These are phyloP conservation scores for Euspilapteryx auroguttella DNA, from an alignment of 2,888 invertebrate genomes.

Conservation along the genomic window DNA sequence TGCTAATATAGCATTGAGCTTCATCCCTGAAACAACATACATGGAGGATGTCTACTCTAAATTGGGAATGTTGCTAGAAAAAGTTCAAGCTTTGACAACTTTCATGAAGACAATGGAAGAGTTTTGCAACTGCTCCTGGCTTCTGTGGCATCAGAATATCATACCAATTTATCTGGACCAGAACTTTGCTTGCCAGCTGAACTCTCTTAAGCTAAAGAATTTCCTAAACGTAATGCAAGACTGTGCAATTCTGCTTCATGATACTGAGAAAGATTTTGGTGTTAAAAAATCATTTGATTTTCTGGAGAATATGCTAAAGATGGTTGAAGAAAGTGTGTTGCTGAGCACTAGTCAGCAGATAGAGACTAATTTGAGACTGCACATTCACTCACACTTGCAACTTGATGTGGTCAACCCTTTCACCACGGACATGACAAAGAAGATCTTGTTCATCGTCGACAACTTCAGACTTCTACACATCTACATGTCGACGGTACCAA, in stretches of 20 bases:
- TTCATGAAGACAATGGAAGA: conserved; percentile 59
- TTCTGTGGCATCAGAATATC: conserved; percentile 81
- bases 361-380: conserved; percentile 90
- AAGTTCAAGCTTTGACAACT: conserved; percentile 65
- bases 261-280: conserved; percentile 27
- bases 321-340: conserved; percentile 61
- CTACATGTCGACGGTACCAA: conserved; percentile 67
- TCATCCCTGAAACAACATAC: conserved; percentile 63
- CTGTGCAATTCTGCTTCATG: conserved; percentile 29
- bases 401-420: conserved; percentile 74
- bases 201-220: conserved; percentile 63
- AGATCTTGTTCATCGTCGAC: conserved; percentile 61
- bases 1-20: conserved; percentile 68
- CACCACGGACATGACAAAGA: conserved; percentile 66
- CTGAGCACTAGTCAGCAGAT: conserved; percentile 81
- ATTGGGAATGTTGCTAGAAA: conserved; percentile 64
- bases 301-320: conserved; percentile 25
- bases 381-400: conserved; percentile 90
- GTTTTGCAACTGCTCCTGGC: conserved; percentile 74
- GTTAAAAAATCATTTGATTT: conserved; percentile 27
- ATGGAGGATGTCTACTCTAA: conserved; percentile 65
- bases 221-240: conserved; percentile 48
- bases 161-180: conserved; percentile 77
- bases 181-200: conserved; percentile 66
- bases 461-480: conserved; percentile 56